Evolutionary conservation across 1,140 invertebrate species (phyloP), one percentile per base, ranked within the genome.

Genomic region (Drosophila varians): DNA sequence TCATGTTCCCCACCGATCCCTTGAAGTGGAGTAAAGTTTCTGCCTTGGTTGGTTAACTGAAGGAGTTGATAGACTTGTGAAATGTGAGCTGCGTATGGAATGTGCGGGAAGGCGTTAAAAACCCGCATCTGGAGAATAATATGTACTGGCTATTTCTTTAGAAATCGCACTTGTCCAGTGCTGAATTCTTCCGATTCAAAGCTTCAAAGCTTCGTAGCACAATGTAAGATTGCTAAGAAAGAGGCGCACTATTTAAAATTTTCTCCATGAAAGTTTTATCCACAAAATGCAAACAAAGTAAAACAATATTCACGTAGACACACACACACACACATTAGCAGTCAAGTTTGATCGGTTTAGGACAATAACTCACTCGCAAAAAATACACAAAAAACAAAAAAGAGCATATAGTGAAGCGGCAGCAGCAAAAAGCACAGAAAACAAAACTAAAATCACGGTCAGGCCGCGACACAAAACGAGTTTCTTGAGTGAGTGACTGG

Each of bases 371-470:
- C 55, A 60, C 68, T 53, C 45, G 16, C 28, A 14, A 38, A 56
- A 45, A 54, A 66, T 21, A 65, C 26, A 46, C 26, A 72, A 19
- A 66, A 47, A 60, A 57, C 42, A 36, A 43, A 66, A 28, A 57
- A 16, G 25, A 58, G 42, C 23, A 72, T 38, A 47, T 25, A 11
- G 14, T 7, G 16, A 42, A 47, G 25, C 40, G 38, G 62, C 38
- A 64, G 46, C 60, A 61, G 23, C 75, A 84, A 79, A 75, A 64
- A 79, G 55, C 65, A 60, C 57, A 66, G 65, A 72, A 46, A 73
- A 70, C 74, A 26, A 51, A 71, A 69, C 52, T 49, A 75, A 86
- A 84, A 84, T 84, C 79, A 84, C 76, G 79, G 79, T 86, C 80
- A 84, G 61, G 54, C 71, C 38, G 55, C 36, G 47, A 36, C 31